Conservation (phyloP, 2,888 invertebrate species). For the Blastobasis adustella region DNA sequence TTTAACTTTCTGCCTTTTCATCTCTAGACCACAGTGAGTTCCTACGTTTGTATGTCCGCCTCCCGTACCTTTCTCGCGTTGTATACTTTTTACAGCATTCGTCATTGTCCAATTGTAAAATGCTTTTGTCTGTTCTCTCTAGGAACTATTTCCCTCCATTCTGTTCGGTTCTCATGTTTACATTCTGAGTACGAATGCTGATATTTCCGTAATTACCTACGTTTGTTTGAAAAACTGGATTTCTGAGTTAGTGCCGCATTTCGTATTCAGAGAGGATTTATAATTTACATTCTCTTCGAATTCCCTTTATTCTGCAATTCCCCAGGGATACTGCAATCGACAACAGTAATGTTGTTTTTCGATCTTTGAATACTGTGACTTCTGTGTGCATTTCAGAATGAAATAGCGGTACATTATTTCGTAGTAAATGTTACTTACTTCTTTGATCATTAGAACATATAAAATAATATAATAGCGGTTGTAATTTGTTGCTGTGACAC, state of each 20-base stretch:
- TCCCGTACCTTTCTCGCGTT: constrained; percentile 13
- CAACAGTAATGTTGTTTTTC: too few relatives aligned
- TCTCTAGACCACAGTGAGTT: too few relatives aligned
- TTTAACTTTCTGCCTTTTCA: neutral
- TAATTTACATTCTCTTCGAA: neutral
- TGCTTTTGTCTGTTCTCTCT: constrained; percentile 37
- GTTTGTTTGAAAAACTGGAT: neutral
- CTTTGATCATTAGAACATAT: too few relatives aligned
- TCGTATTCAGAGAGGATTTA: neutral
- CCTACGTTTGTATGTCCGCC: neutral
- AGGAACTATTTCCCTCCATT: constrained; percentile 24
- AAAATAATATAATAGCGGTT: too few relatives aligned
- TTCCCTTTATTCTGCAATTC: too few relatives aligned
- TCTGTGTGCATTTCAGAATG: too few relatives aligned
- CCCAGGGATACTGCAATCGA: too few relatives aligned
- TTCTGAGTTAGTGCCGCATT: neutral
- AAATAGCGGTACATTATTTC: too few relatives aligned
- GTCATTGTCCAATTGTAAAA: constrained; percentile 61
- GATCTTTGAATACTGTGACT: too few relatives aligned
- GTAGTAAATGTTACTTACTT: too few relatives aligned
- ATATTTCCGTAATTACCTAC: neutral
- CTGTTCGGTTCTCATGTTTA: constrained; percentile 32
- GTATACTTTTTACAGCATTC: constrained; percentile 58
- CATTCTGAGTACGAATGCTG: constrained; percentile 9
- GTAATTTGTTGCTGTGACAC: too few relatives aligned